A percentile compares a stretch with the other conserved stretches of the same genome.
Conservation (phyloP, 2,113 vertebrate species). For the Bagarius yarrelli region DNA sequence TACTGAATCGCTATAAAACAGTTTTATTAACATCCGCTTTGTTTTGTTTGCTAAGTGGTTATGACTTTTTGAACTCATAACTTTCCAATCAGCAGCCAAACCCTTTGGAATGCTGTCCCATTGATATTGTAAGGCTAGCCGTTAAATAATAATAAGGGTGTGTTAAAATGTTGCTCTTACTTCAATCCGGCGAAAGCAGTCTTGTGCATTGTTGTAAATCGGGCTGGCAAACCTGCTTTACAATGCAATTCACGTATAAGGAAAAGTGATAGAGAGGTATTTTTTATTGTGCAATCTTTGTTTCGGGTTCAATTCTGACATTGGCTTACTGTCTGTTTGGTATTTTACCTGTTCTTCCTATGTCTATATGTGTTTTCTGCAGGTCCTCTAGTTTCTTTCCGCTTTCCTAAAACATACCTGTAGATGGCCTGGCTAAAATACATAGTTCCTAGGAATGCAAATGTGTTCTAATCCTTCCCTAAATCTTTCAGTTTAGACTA, state of each 20-base stretch:
- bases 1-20: neutral
- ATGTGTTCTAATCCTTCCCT: neutral
- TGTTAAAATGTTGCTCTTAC: neutral
- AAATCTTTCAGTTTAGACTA: neutral
- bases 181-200: neutral
- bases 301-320: neutral
- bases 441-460: neutral
- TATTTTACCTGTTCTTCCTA: neutral
- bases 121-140: neutral
- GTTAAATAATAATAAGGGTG: neutral
- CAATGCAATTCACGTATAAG: too few relatives aligned
- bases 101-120: neutral
- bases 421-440: neutral
- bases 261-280: too few relatives aligned
- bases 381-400: neutral
- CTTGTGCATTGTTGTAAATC: neutral
- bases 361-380: neutral
- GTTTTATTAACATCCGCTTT: neutral
- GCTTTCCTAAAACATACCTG: neutral
- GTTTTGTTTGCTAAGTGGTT: neutral
- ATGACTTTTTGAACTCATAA: neutral
- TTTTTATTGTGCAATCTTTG: neutral
- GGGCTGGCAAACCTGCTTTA: too few relatives aligned
- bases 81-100: neutral
- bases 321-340: neutral